Evolutionary conservation across 37 sponge, comb jelly and placozoan species (phyloP).

Genomic region (Beroe ovata): DNA sequence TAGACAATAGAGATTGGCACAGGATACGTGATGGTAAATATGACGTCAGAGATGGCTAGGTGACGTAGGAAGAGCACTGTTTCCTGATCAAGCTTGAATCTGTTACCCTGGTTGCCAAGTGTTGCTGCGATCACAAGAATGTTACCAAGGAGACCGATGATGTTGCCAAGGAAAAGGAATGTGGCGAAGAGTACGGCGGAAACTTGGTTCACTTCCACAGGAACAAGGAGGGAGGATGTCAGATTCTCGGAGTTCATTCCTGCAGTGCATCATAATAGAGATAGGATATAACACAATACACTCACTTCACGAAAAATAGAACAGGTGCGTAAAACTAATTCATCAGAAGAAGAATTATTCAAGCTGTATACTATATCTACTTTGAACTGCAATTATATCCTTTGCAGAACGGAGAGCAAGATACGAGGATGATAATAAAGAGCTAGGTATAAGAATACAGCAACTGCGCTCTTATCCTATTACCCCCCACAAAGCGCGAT

Average conservation of each 20-base stretch:
- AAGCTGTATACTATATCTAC: too few species aligned
- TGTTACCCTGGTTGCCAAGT: constrained; percentile 3
- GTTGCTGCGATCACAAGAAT: constrained; percentile 59
- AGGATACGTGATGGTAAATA: constrained; percentile 21
- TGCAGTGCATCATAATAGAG: too few species aligned
- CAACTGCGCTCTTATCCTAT: too few species aligned
- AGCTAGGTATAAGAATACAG: too few species aligned
- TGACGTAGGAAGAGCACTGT: constrained; percentile 36
- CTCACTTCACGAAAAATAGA: too few species aligned
- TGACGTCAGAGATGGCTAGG: constrained; percentile 46
- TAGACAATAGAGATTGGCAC: constrained; percentile 15
- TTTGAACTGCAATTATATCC: too few species aligned
- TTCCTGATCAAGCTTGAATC: constrained; percentile 24
- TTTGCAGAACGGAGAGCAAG: too few species aligned
- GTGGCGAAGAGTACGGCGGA: constrained; percentile 1
- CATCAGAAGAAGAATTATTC: too few species aligned
- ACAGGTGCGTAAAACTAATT: too few species aligned
- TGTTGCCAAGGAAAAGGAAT: constrained; percentile 34
- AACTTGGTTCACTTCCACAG: not conserved
- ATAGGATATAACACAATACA: too few species aligned
- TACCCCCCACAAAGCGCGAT: too few species aligned
- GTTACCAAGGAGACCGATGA: constrained; percentile 33
- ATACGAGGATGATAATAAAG: too few species aligned
- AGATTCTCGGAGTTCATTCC: constrained; percentile 10
- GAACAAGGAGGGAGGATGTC: constrained; percentile 21